Conservation (phyloP, 2,797 vertebrate species). For the Pteronotus mesoamericanus region DNA sequence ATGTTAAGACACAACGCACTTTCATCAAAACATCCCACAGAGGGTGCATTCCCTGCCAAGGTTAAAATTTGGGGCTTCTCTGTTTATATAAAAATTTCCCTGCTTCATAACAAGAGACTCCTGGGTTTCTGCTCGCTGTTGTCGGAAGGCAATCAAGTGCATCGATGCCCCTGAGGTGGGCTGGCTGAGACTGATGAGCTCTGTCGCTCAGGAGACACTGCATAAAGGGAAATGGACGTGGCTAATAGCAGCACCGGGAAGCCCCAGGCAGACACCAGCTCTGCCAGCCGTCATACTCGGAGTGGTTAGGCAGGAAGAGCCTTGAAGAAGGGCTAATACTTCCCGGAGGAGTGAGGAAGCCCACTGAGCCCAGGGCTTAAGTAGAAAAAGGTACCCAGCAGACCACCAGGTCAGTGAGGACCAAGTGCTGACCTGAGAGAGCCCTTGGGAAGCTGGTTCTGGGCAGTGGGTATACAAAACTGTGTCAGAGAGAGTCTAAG, state of each 20-base stretch:
- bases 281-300: fast-evolving
- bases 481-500: too few relatives aligned
- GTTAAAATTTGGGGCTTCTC: not conserved
- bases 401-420: not conserved
- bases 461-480: fast-evolving
- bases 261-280: not conserved
- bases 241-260: not conserved
- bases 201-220: not conserved
- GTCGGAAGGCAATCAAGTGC: not conserved
- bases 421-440: not conserved
- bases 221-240: not conserved
- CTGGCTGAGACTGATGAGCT: not conserved
- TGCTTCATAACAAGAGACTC: not conserved
- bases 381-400: not conserved
- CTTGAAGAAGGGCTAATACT: not conserved
- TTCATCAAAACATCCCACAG: not conserved
- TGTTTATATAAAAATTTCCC: not conserved
- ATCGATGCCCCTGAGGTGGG: not conserved
- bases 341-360: not conserved
- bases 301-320: not conserved
- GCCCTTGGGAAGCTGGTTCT: not conserved
- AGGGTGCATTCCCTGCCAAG: not conserved
- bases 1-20: not conserved
- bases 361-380: not conserved
- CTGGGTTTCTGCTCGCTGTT: not conserved